Conservation (phyloP, 37 sponge, comb jelly and placozoan genomes). For the Cliona cf. orientalis region DNA sequence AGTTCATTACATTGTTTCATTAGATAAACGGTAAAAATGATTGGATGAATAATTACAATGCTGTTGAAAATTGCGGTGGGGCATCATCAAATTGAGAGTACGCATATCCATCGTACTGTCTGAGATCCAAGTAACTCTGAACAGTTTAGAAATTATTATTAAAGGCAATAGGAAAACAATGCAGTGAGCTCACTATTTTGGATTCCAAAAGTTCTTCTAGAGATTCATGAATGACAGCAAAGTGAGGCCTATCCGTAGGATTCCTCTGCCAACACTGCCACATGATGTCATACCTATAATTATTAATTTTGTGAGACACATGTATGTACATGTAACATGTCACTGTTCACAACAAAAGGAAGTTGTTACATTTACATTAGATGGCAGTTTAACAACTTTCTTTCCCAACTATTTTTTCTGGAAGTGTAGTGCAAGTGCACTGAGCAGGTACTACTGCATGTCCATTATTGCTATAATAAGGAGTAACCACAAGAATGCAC, state of each 20-base stretch:
- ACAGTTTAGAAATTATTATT: background rate
- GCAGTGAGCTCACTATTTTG: constrained; percentile 47
- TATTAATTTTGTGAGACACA: background rate
- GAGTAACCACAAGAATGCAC: no score
- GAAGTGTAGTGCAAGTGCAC: no score
- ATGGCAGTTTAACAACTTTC: no score
- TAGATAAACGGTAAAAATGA: background rate
- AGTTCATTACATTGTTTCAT: no score
- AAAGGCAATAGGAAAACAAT: background rate
- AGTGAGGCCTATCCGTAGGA: constrained; percentile 52
- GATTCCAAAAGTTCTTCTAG: constrained; percentile 45
- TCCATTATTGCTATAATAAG: no score
- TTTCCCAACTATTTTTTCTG: no score
- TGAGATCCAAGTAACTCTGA: constrained; percentile 62
- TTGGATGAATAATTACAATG: constrained; percentile 5
- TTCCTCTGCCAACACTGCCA: constrained; percentile 56
- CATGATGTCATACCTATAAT: constrained; percentile 61
- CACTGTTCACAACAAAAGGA: background rate
- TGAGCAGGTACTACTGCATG: no score
- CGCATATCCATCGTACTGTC: constrained; percentile 34
- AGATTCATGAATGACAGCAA: constrained; percentile 41
- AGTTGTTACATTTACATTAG: background rate
- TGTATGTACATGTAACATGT: background rate
- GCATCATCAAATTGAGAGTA: constrained; percentile 75
- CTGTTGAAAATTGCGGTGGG: constrained; percentile 41